These are phyloP conservation scores for Sphinx pinastri DNA, from an alignment of 2,888 invertebrate genomes.

Conservation along the genomic window DNA sequence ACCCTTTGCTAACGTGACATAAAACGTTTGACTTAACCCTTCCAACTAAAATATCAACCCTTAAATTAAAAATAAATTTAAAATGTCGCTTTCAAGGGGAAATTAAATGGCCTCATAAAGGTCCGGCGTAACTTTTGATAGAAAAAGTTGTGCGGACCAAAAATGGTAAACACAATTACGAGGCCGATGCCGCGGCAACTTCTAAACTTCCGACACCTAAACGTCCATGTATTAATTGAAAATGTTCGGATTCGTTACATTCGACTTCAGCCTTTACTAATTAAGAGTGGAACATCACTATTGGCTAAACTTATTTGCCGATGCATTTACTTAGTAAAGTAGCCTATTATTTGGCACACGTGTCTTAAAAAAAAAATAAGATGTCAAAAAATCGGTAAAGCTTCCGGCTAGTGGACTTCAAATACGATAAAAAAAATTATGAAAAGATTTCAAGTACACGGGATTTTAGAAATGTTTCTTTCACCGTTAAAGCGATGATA, in stretches of 20 bases:
- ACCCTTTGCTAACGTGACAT: neutral
- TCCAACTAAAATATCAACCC: neutral
- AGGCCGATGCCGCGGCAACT: constrained; percentile 24
- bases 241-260: neutral
- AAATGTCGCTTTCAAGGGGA: constrained; percentile 69
- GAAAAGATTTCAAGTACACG: no score
- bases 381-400: no score
- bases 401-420: no score
- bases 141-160: constrained; percentile 69
- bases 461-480: no score
- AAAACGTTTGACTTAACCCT: neutral
- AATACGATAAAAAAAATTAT: no score
- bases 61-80: constrained; percentile 58
- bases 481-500: no score
- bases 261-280: no score
- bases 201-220: constrained; percentile 23
- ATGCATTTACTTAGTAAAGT: no score
- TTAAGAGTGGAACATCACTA: no score
- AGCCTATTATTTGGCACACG: no score
- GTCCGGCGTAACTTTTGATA: constrained; percentile 71
- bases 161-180: constrained; percentile 77
- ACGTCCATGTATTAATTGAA: constrained; percentile 13
- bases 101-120: constrained; percentile 75
- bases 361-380: no score
- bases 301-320: no score